Base-by-base conservation (phyloP, 2,888 invertebrate genomes). In the Xestia rhomboidea region DNA sequence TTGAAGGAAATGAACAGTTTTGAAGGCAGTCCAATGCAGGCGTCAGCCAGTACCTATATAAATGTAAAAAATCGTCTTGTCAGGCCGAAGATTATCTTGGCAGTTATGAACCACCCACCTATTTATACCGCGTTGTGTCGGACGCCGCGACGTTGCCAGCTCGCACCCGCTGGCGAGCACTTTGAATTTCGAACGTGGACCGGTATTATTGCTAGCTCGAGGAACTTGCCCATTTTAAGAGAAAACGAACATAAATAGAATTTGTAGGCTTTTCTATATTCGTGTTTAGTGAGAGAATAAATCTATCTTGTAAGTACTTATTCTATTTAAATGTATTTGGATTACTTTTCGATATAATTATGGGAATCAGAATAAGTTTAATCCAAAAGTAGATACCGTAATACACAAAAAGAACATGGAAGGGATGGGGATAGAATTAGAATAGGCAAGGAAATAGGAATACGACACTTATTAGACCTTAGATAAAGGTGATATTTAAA, bases 131-230 rank as follows among this genome's bases (percentile, higher is more conserved):
- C 77, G 87, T 83, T 83, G 80, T 83, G 79, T 87, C 77, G 79
- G 88, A 80, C 82, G 79, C 54, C 60, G 90, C 91, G 87, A 89
- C 91, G 92, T 92, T 92, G 92, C 92, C 92, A 90, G 84, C 87
- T 83, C 88, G 88, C 83, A 49, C 68, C 66, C 84, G 71, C 83
- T 82, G 82, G 79, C 86, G 75, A 83, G 81, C 86, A 88, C 87
- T 87, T 88, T 87, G 89, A 87, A 88, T 85, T 89, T 88, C 88
- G 82, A 88, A 83, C 85, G 84, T 80, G 78, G 85, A 84, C 82
- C 87, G 75, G 78, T 81, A 75, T 83, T 85, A 79, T 87, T 83
- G 83, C 83, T 68, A 83, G 70, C 66, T 38, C 34, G n/a, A 34
- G 75, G 15, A 79, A 62, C 72, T 81, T 76, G 67, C 84, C 86